These are phyloP conservation scores for Coenonympha glycerion DNA, from an alignment of 2,888 invertebrate species.

Conservation along the genomic window DNA sequence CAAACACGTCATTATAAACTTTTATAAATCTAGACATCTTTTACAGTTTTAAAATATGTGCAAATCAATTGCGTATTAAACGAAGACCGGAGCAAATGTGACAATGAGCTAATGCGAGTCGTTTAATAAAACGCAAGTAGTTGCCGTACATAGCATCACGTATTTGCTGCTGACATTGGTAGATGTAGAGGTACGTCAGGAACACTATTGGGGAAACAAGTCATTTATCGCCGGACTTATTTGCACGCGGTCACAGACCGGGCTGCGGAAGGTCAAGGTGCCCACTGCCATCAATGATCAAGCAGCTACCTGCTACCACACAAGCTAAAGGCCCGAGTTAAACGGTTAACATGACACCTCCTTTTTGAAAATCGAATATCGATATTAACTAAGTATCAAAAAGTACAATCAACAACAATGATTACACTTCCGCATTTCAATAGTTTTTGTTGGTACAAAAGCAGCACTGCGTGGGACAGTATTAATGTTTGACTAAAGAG, in stretches of 20 bases:
- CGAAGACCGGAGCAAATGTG: not conserved
- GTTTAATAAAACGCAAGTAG: not conserved
- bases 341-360: too few relatives aligned
- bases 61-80: not conserved
- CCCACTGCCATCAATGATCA: constrained; percentile 15
- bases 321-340: too few relatives aligned
- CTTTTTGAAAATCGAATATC: too few relatives aligned
- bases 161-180: not conserved
- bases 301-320: constrained; percentile 12
- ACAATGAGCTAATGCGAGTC: not conserved
- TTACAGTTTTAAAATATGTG: too few relatives aligned
- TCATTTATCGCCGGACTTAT: constrained; percentile 27
- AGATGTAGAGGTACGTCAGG: constrained; percentile 12
- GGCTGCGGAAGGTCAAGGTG: constrained; percentile 52
- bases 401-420: too few relatives aligned
- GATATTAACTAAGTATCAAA: too few relatives aligned
- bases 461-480: too few relatives aligned
- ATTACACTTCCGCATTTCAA: too few relatives aligned
- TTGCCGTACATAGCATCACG: not conserved
- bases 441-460: too few relatives aligned
- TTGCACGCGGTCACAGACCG: constrained; percentile 53
- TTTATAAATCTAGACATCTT: too few relatives aligned
- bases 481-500: too few relatives aligned
- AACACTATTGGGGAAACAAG: constrained; percentile 25
- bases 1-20: too few relatives aligned